These are phyloP conservation scores for Vesta saturnalis DNA, from an alignment of 2,888 invertebrate genomes.

Conservation along the genomic window DNA sequence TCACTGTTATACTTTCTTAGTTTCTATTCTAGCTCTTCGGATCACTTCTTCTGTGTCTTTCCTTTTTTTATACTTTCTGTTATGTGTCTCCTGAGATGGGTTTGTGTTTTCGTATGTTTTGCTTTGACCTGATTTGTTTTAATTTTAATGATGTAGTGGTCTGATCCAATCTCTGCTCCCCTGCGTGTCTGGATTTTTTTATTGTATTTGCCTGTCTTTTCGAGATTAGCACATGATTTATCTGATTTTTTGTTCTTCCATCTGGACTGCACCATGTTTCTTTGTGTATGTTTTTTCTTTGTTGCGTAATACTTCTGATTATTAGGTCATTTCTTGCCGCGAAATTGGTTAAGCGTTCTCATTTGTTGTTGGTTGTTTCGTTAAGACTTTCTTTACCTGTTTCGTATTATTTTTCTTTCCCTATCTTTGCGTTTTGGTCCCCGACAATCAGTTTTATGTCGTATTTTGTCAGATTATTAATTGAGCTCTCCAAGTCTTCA, in stretches of 20 bases:
- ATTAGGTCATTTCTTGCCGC: conserved; percentile 8
- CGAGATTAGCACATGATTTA: background rate
- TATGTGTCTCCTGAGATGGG: too few species aligned
- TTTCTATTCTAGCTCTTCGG: too few species aligned
- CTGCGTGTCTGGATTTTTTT: background rate
- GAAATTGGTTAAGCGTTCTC: background rate
- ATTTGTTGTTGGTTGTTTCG: too few species aligned
- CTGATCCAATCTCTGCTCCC: background rate
- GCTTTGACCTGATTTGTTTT: background rate
- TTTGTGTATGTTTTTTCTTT: background rate
- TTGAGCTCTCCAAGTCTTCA: background rate
- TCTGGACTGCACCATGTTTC: too few species aligned
- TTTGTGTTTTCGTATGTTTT: too few species aligned
- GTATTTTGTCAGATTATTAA: background rate
- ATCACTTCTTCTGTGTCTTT: too few species aligned
- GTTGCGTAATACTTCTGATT: conserved; percentile 6
- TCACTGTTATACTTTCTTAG: too few species aligned
- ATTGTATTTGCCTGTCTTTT: background rate
- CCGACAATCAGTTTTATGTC: background rate
- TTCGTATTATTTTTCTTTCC: background rate
- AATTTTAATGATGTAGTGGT: background rate
- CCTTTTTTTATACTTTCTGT: too few species aligned
- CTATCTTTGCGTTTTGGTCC: background rate
- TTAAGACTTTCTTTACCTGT: background rate
- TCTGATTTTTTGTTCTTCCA: too few species aligned